Base-by-base conservation (phyloP, 1,140 invertebrate species). In the Agrypnia vestita region DNA sequence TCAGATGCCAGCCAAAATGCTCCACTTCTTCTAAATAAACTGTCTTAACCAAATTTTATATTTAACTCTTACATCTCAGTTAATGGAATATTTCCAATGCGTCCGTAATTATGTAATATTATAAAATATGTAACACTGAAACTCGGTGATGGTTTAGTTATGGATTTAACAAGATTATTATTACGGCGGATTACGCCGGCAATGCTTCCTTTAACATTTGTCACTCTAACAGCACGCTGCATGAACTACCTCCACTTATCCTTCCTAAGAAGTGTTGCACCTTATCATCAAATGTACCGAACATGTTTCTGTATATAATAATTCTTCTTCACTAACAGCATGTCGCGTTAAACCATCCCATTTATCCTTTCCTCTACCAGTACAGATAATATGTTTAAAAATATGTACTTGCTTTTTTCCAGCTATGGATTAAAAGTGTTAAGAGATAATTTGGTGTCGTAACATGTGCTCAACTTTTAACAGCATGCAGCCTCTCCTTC, bases 1-100 rank as follows among this genome's bases (percentile, higher is more conserved):
- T 79, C 25, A 61, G 77, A 79, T 59, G 44, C 69, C 77, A 79
- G 77, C 71, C 67, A 79, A 72, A 76, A 79, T 47, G 77, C 77
- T 79, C 77, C 15, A 35, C 46, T 21, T 9, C n/a, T 10, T 17
- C 9, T 25, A 71, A 25, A 44, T 25, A 62, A 21, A 11, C 3
- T 62, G 13, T 62, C 19, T 62, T 62, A 19, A 25, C n/a, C 17
- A 69, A n/a, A 47, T n/a, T n/a, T n/a, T n/a, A n/a, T 69, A 15
- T 47, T 49, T 15, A 69, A 44, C 44, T 47, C 8, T 47, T 35
- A 47, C 46, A 25, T 71, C 25, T 6, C 6, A 3, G 6, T 35
- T 6, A 35, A 35, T 71, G 25, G 21, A 59, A 17, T 44, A 35
- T 13, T 64, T 43, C 35, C 21, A 35, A 64, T 64, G 61, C 61